phyloP scores from a whole-genome alignment of 2,888 invertebrate species.

The Drosophila infuscata region DNA sequence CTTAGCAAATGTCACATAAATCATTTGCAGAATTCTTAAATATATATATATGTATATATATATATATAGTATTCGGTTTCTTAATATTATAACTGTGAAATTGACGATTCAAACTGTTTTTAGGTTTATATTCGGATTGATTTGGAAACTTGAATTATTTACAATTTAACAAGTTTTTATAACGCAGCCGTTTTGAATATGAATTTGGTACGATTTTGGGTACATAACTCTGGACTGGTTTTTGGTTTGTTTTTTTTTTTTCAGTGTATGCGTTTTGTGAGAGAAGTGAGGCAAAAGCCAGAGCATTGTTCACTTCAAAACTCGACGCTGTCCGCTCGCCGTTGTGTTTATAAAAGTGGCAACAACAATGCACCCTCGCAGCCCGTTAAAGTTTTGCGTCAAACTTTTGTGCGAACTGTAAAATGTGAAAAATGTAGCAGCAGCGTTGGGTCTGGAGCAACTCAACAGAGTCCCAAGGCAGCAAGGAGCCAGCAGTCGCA shows the following conservation, averaged over 20 bases:
- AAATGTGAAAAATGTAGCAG: conserved; percentile 47
- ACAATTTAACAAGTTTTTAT: not conserved
- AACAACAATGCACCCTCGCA: conserved; percentile 32
- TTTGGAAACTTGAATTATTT: not conserved
- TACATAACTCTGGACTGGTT: not conserved
- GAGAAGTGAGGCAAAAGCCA: not conserved
- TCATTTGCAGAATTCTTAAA: too few relatives aligned
- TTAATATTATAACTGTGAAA: not conserved
- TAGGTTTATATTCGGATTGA: not conserved
- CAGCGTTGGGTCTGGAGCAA: not conserved
- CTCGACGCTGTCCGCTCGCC: conserved; percentile 21
- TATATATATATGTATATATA: too few relatives aligned
- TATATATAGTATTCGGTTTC: too few relatives aligned
- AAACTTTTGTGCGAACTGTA: conserved; percentile 55
- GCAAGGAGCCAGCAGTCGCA: not conserved
- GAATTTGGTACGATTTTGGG: not conserved
- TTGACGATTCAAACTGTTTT: not conserved
- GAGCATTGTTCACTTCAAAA: conserved; percentile 33
- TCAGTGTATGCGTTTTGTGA: not conserved
- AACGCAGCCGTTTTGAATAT: not conserved
- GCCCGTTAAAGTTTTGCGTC: conserved; percentile 49
- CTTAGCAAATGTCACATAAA: too few relatives aligned
- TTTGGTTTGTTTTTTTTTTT: not conserved
- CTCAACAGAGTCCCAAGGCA: not conserved
- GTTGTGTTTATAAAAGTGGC: conserved; percentile 62